Evolutionary conservation across 2,113 vertebrate species (phyloP).

Genomic region (Odocoileus hemionus): DNA sequence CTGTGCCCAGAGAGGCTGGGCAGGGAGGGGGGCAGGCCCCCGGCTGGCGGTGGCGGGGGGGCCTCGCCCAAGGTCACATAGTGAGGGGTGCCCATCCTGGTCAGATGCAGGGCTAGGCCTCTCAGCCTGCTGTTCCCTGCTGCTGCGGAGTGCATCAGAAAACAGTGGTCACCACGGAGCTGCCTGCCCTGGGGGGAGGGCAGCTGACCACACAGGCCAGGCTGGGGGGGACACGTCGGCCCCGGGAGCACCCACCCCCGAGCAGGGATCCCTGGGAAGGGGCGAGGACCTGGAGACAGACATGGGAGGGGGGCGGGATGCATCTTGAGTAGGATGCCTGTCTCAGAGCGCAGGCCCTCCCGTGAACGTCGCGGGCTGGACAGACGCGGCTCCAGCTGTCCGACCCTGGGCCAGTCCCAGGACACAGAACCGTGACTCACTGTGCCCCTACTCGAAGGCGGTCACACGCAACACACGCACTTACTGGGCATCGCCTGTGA

Average conservation of each 20-base stretch:
- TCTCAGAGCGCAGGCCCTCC: no score
- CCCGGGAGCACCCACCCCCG: rapidly evolving
- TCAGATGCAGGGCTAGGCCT: neutral
- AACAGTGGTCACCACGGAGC: neutral
- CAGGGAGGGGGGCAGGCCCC: neutral
- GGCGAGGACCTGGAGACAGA: neutral
- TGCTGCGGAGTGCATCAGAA: neutral
- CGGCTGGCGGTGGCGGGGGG: neutral
- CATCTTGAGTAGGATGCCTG: rapidly evolving
- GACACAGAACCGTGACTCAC: rapidly evolving
- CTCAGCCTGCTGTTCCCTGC: neutral
- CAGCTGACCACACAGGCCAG: neutral
- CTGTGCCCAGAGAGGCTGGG: neutral
- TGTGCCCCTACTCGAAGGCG: rapidly evolving
- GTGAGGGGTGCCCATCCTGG: neutral
- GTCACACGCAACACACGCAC: rapidly evolving
- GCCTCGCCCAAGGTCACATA: neutral
- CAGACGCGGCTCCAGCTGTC: rapidly evolving
- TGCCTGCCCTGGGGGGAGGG: neutral
- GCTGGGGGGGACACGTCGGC: neutral
- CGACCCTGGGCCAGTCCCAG: rapidly evolving
- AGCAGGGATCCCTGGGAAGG: no score
- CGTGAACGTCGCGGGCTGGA: rapidly evolving
- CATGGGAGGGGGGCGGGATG: rapidly evolving
- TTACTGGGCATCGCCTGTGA: neutral